Base-by-base conservation (phyloP, 1,140 invertebrate genomes). In the Hyles vespertilio region DNA sequence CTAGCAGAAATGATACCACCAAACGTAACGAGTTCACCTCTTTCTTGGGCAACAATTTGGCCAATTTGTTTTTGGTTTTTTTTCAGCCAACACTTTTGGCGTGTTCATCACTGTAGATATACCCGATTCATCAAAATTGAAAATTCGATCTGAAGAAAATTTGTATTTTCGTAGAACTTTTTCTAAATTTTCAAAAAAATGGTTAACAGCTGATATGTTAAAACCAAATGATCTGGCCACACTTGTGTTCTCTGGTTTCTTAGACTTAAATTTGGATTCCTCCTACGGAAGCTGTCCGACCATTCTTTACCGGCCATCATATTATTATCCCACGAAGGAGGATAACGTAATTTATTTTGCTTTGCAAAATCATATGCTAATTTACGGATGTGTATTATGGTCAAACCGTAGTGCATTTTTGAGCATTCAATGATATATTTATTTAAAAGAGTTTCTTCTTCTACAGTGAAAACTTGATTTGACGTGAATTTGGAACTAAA, bases 351-450 rank as follows among this genome's bases (percentile, higher is more conserved):
- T 63, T 74, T 64, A 54, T 63, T 72, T 11, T 60, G 55, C 62
- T 69, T 69, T 0, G 73, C 81, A 63, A 71, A 84, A 62, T 81
- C 62, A 48, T 74, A 87, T 0, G 81, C 79, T 11, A 84, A 47
- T 67, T 80, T 72, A 3, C 61, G 36, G n/a, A 54, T 50, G 62
- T 69, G 67, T 44, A 51, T 3, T 2, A 58, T 67, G 10, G 78
- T 77, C 32, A 81, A 44, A 10, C 77, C 84, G 71, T 79, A 77
- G 61, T 77, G 60, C 74, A 86, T 79, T 61, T 79, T 77, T 55
- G 11, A 45, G 36, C 36, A 40, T 5, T 40, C 8, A 40, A 40
- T 40, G 8, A 40, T 40, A 8, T 40, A 40, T 5, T 40, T 8
- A 40, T 40, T 40, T 40, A 40, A 40, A 40, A 5, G 8, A 5